Conservation (phyloP, 2,113 vertebrate genomes). For the Neolamprologus kungweensis region DNA sequence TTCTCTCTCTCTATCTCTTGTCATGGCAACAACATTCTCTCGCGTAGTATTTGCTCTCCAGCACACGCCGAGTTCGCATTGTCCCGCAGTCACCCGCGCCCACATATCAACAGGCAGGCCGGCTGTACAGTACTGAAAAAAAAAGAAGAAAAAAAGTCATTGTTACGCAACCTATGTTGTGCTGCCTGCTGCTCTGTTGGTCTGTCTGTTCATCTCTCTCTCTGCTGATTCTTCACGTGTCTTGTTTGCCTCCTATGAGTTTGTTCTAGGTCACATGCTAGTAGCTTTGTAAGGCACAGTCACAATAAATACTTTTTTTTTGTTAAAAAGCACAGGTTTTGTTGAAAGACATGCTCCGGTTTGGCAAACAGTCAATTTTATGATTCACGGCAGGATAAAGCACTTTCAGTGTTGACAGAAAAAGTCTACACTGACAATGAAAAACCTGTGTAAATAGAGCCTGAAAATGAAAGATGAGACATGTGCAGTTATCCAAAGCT, state of each 20-base stretch:
- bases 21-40: constrained; percentile 67
- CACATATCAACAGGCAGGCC: constrained; percentile 69
- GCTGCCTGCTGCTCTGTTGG: constrained; percentile 47
- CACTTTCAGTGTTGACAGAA: constrained; percentile 24
- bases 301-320: not conserved
- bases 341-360: not conserved
- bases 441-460: constrained; percentile 14
- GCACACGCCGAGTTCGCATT: constrained; percentile 52
- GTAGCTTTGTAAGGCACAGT: constrained; percentile 17
- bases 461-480: not conserved
- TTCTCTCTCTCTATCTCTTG: constrained; percentile 18
- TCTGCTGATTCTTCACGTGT: constrained; percentile 15
- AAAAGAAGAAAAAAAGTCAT: constrained; percentile 31
- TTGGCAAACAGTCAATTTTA: not conserved
- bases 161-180: constrained; percentile 66
- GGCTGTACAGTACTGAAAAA: constrained; percentile 48
- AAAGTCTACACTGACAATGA: not conserved
- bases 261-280: constrained; percentile 20
- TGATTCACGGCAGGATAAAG: not conserved
- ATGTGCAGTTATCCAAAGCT: not conserved
- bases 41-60: constrained; percentile 52
- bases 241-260: not conserved
- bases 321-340: not conserved
- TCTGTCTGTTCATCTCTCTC: constrained; percentile 24
- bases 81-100: constrained; percentile 64